Evolutionary conservation across 2,113 vertebrate genomes (phyloP), one percentile per base, ranked within the genome.

Genomic region (Apus apus): DNA sequence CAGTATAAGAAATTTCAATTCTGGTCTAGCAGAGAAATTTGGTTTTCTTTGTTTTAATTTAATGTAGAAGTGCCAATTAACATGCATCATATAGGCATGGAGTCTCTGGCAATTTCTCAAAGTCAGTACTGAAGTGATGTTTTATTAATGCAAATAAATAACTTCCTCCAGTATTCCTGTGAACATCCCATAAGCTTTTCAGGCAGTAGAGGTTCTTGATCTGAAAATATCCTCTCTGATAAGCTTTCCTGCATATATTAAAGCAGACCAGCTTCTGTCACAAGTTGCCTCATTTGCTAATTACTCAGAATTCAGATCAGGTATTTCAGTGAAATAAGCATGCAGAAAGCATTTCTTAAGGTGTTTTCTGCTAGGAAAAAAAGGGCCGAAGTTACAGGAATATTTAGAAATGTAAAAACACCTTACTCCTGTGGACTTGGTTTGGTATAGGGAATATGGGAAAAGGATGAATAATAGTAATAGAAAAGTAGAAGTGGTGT

Each of bases 251-350:
- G 84, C 79, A 36, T 71, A 23, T 91, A 76, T 87, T 92, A 93
- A 95, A 93, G 87, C 85, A 97, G 94, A 96, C 76, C 74, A 93
- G 87, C 91, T 95, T 96, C 92, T 92, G 32, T 95, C 65, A 6
- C 70, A 97, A 96, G 96, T 97, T 95, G 94, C 65, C 65, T 60
- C 46, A 84, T 96, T 94, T 97, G 78, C 88, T 97, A 87, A 96
- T 97, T 92, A 87, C 84, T 97, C 86, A 64, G 86, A 94, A 96
- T 97, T 97, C 97, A 95, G 78, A 94, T 96, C 93, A 96, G 94
- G 91, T 97, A 85, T 95, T 93, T 97, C 94, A 91, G 72, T 94
- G 65, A 96, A 96, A 96, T 97, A 94, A 96, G 76, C 91, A 95
- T 89, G 79, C 65, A 71, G 48, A 85, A 71, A 66, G 72, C 48